A percentile compares a stretch with the other conserved stretches of the same genome.
phyloP scores from a whole-genome alignment of 2,113 vertebrate species.

The Poeciliopsis retropinna region DNA sequence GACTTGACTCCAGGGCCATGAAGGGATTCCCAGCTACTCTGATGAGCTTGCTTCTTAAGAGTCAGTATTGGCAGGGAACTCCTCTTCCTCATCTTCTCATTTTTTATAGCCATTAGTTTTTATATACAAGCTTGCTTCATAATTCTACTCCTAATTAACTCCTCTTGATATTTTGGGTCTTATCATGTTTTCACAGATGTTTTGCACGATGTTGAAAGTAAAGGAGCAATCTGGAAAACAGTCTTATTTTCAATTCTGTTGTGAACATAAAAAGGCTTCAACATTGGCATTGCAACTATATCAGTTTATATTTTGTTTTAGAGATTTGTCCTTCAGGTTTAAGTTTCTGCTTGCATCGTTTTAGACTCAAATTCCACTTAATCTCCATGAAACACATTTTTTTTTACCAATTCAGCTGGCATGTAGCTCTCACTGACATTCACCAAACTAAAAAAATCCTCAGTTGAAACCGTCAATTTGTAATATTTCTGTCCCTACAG shows the following conservation, averaged over 20 bases:
- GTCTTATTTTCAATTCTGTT: background rate
- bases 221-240: background rate
- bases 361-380: too few relatives aligned
- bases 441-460: too few relatives aligned
- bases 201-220: constrained; percentile 7
- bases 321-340: too few relatives aligned
- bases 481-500: too few relatives aligned
- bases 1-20: constrained; percentile 48
- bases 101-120: constrained; percentile 46
- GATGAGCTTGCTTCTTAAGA: constrained; percentile 52
- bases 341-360: too few relatives aligned
- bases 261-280: background rate
- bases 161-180: constrained; percentile 13
- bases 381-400: too few relatives aligned
- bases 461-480: too few relatives aligned
- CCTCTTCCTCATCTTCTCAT: constrained; percentile 40
- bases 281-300: background rate
- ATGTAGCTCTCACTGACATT: too few relatives aligned
- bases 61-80: constrained; percentile 51
- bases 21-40: constrained; percentile 27
- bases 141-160: constrained; percentile 30
- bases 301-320: background rate
- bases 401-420: too few relatives aligned
- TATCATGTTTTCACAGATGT: constrained; percentile 14
- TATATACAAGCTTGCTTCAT: constrained; percentile 38